phyloP scores from a whole-genome alignment of 2,797 vertebrate genomes.

The Hipposideros larvatus region DNA sequence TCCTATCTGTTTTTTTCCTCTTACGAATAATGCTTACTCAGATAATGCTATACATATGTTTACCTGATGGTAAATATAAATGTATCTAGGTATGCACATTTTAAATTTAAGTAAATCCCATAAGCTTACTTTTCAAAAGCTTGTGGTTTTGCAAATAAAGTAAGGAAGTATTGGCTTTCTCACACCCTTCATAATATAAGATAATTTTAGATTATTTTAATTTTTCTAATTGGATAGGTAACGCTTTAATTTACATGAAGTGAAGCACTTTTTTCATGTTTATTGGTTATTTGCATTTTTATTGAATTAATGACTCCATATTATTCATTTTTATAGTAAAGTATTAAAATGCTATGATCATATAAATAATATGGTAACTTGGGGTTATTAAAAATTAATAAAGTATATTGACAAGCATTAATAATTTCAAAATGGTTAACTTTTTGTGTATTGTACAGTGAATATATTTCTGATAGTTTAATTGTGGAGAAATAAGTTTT shows the following conservation, averaged over 20 bases:
- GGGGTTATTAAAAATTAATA: conserved; percentile 52
- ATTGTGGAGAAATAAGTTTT: not conserved
- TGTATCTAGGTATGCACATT: not conserved
- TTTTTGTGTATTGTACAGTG: conserved; percentile 30
- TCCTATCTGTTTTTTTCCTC: not conserved
- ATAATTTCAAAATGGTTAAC: conserved; percentile 58
- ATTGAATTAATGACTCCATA: not conserved
- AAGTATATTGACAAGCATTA: conserved; percentile 49
- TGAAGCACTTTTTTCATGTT: not conserved
- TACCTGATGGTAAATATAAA: not conserved
- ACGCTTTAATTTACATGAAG: not conserved
- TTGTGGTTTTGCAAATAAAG: not conserved
- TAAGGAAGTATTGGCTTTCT: not conserved
- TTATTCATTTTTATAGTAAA: not conserved
- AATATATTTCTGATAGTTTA: conserved; percentile 2
- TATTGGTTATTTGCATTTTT: conserved; percentile 27
- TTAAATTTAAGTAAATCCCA: not conserved
- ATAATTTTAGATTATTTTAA: not conserved
- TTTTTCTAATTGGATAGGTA: not conserved
- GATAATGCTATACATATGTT: not conserved
- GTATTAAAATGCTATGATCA: conserved; percentile 48
- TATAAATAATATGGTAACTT: not conserved
- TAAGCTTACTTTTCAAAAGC: not conserved
- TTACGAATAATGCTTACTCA: not conserved
- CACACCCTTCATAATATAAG: not conserved